phyloP scores from a whole-genome alignment of 2,888 invertebrate genomes.

The Frankliniella intonsa region DNA sequence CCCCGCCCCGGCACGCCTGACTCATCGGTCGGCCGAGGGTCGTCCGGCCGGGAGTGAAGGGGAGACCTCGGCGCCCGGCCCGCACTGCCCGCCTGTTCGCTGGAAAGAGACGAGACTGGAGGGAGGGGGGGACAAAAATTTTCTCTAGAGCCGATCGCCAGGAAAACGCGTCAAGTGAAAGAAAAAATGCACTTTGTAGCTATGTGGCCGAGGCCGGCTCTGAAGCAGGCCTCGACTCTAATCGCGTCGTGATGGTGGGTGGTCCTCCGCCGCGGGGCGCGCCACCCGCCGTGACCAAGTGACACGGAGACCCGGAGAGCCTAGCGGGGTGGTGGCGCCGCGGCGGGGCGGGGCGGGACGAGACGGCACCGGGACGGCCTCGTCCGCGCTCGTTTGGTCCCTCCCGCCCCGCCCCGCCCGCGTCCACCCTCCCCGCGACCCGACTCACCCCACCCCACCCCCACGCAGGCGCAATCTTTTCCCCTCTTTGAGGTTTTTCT shows the following conservation, averaged over 20 bases:
- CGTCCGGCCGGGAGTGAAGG: not conserved
- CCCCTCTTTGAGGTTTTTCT: slow-evolving; percentile 20
- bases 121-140: too few relatives aligned
- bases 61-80: too few relatives aligned
- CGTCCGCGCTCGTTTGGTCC: too few relatives aligned
- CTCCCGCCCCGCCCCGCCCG: not conserved
- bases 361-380: too few relatives aligned
- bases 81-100: too few relatives aligned
- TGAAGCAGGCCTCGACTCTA: not conserved
- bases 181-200: too few relatives aligned
- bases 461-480: slow-evolving; percentile 15
- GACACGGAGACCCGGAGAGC: slow-evolving; percentile 1
- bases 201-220: too few relatives aligned
- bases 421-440: not conserved
- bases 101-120: too few relatives aligned
- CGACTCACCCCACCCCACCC: not conserved
- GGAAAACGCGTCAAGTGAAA: too few relatives aligned
- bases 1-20: not conserved
- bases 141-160: too few relatives aligned
- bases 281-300: not conserved
- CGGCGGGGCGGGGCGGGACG: not conserved
- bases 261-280: not conserved
- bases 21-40: not conserved
- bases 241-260: not conserved
- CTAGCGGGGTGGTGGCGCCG: not conserved